Base-by-base conservation (phyloP, 2,797 vertebrate genomes). In the Tolypeutes matacus region DNA sequence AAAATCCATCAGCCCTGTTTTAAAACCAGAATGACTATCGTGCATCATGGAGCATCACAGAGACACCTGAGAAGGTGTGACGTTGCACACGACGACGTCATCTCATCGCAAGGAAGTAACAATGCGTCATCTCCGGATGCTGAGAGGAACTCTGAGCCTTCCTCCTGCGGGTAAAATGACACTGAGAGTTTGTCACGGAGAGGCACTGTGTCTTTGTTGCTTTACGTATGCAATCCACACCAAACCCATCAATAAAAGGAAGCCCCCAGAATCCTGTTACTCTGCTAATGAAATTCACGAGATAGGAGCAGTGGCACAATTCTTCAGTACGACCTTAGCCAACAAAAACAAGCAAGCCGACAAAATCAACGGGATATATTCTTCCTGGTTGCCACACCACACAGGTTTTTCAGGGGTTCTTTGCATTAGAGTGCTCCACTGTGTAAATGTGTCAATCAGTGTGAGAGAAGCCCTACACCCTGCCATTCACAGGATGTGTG, bases 341-440 rank as follows among this genome's bases (percentile, higher is more conserved):
- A 42, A 13, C 12, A 9, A 49, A 34, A 77, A 56, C 53, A 77
- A 7, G 7, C n/a, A 58, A 80, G 11, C 12, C 11, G 12, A 51
- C 49, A 51, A 29, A 18, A 58, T 13, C 36, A 80, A 58, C 8
- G 15, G 14, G 7, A 27, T 58, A 25, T 27, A 58, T 7, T 5
- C 21, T n/a, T 17, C 9, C 25, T 13, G 14, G 0, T 29, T 21
- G 7, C 7, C 42, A 29, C n/a, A 0, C 4, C n/a, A 65, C 14
- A 13, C 25, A 51, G 14, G 9, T 53, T 7, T 65, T 53, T 17
- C 12, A 21, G n/a, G 42, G 53, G 20, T 65, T 3, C 51, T 64
- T 76, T 51, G 29, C 20, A 36, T 65, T 29, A 27, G 25, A 4
- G 5, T n/a, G 53, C 23, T 21, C 20, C n/a, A 3, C 29, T 76